phyloP scores from a whole-genome alignment of 2,797 vertebrate genomes.

The Chlorospingus semifuscus region DNA sequence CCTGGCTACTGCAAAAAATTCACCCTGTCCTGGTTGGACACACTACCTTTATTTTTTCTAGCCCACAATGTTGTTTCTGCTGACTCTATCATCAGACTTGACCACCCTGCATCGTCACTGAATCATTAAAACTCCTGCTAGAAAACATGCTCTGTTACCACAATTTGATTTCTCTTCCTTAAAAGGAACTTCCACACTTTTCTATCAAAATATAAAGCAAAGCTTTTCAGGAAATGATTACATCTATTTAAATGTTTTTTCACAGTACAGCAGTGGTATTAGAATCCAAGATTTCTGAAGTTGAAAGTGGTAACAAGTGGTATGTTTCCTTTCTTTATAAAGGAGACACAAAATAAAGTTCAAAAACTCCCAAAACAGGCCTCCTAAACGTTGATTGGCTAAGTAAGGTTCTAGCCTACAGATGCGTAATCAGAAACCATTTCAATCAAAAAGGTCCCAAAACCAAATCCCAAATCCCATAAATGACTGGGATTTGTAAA shows the following conservation, averaged over 20 bases:
- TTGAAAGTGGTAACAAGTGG: background rate
- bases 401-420: background rate
- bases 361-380: background rate
- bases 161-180: background rate
- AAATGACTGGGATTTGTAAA: background rate
- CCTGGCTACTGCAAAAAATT: background rate
- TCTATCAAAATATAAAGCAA: background rate
- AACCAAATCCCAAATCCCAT: background rate
- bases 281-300: background rate
- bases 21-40: background rate
- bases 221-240: rapidly evolving
- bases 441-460: background rate
- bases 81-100: background rate
- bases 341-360: background rate
- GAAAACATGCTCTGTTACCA: background rate
- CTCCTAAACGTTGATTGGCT: background rate
- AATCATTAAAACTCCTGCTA: background rate
- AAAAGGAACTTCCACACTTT: background rate
- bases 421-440: background rate
- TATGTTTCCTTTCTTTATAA: background rate
- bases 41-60: background rate
- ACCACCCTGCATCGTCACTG: background rate
- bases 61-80: background rate
- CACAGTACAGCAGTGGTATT: background rate
- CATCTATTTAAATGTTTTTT: background rate